Base-by-base conservation (phyloP, 2,113 vertebrate genomes). In the Osmerus mordax region DNA sequence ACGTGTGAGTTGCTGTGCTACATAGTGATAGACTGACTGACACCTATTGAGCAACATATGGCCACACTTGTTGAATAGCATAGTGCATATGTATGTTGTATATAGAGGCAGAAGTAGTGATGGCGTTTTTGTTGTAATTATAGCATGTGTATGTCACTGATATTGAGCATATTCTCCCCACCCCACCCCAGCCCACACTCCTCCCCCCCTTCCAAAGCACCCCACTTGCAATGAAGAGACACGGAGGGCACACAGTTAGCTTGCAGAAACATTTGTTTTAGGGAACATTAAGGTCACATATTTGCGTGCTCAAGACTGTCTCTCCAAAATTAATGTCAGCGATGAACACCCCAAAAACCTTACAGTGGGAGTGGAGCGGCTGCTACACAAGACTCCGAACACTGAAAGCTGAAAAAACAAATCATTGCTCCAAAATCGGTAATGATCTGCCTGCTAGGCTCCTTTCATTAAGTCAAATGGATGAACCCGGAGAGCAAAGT, bases 311-410 rank as follows among this genome's bases (percentile, higher is more conserved):
- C 54, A 59, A 19, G 23, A 54, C 36, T 59, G n/a, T 19, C 32
- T 28, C 59, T 28, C 4, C n/a, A 65, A 74, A 75, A 84, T 79
- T 68, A 73, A 79, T 79, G 53, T 66, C 75, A 64, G 67, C 69
- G 66, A 73, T 71, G 78, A 70, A 56, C 32, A 69, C 68, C 41
- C 41, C 41, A 64, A 70, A 70, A 63, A 77, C 55, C 65, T 59
- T 41, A 51, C 54, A 72, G 72, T 47, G 66, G 65, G 65, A 75
- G 59, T 65, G 74, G 54, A 68, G 76, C 67, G 61, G 14, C 66
- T 70, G 25, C 60, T 19, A 52, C 18, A 60, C 1, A 73, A 12
- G 61, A 23, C 29, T 65, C 23, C 53, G 69, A 65, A 56, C 16
- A 41, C 7, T 58, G 53, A 61, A 47, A 0, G 56, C n/a, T 60